A percentile compares a stretch with the other conserved stretches of the same genome.
These are phyloP conservation scores for Microcebus jonahi DNA, from an alignment of 2,113 vertebrate genomes.

Conservation along the genomic window DNA sequence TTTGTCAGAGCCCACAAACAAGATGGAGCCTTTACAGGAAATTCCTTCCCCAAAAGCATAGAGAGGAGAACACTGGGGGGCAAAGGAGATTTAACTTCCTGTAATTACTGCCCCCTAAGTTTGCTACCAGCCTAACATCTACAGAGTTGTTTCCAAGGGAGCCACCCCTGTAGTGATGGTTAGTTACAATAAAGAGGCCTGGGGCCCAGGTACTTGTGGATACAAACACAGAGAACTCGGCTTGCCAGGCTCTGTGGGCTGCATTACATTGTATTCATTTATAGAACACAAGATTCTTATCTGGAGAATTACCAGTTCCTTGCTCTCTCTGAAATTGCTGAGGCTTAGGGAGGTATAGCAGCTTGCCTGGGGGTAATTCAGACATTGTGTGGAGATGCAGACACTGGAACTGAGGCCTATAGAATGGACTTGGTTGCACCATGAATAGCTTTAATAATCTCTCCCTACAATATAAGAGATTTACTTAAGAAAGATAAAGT, in stretches of 20 bases:
- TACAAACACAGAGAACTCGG: not conserved
- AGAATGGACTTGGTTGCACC: not conserved
- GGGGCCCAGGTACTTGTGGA: not conserved
- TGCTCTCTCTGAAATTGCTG: not conserved
- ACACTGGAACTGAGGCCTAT: not conserved
- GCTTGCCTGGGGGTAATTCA: not conserved
- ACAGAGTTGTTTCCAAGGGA: not conserved
- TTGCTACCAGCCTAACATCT: not conserved
- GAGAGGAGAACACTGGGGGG: not conserved
- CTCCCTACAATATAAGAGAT: not conserved
- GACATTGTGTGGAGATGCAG: not conserved
- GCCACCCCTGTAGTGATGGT: not conserved
- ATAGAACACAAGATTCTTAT: not conserved
- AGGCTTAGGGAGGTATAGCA: not conserved
- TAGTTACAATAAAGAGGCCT: not conserved
- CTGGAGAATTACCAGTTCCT: not conserved
- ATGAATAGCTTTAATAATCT: not conserved
- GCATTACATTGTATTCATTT: not conserved
- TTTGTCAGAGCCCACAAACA: not conserved
- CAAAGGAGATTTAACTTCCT: not conserved
- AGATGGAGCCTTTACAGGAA: not conserved
- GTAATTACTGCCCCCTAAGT: not conserved
- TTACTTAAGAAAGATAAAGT: not conserved
- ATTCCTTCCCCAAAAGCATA: not conserved
- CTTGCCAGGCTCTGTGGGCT: not conserved